Evolutionary conservation across 2,113 vertebrate species (phyloP), one percentile per base, ranked within the genome.

Genomic region (Probosciger aterrimus): DNA sequence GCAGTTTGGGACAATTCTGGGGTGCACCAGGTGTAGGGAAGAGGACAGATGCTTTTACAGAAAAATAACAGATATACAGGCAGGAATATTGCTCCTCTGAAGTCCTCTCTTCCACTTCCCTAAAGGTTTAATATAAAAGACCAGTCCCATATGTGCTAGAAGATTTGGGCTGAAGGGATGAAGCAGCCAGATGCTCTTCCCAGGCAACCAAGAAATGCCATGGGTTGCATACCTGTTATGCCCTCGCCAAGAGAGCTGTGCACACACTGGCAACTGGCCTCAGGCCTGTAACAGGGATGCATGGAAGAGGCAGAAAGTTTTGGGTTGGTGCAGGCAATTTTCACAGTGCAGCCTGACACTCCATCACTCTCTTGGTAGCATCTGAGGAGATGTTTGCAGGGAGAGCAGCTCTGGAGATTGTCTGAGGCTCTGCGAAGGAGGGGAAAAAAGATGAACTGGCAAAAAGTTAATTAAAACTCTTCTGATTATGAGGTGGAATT

Each of bases 401-500:
- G 67, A 92, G 82, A 55, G 70, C 55, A 88, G 91, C 84, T 89
- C 94, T 96, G 93, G 94, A 97, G 96, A 95, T 93, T 94, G 73
- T 91, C 92, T 95, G 88, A 90, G 88, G 43, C 67, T 85, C 52
- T 65, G 50, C 35, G 80, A 82, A 83, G 64, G 62, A 87, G 24
- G 41, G 10, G 10, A 44, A 94, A 94, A 93, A 94, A 92, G 88
- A 97, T 96, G 94, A 97, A 97, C 96, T 96, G 91, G 97, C 96
- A 97, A 97, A 97, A 97, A 97, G 96, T 97, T 98, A 97, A 98
- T 98, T 97, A 97, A 97, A 98, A 97, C 91, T 94, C 95, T 93
- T 98, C 92, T 96, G 96, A 96, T 97, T 95, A 92, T 95, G 97
- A 97, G 96, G 97, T 93, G 83, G 96, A 96, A 97, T 97, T 97